Conservation (phyloP, 2,113 vertebrate genomes). For the Pardalotus punctatus region DNA sequence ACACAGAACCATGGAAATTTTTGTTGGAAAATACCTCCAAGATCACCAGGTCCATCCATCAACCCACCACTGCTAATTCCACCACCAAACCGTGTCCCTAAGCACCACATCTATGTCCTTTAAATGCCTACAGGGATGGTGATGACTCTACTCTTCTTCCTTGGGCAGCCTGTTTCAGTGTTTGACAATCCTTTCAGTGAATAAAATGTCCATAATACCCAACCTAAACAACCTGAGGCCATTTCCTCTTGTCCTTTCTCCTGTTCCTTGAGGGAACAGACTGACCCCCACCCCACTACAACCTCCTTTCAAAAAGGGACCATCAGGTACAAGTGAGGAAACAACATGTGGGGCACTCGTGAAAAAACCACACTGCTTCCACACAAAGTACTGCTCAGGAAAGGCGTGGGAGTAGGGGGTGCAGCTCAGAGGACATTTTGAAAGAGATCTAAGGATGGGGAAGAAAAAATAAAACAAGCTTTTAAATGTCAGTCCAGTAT, state of each 20-base stretch:
- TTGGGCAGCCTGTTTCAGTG: not conserved
- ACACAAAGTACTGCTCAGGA: not conserved
- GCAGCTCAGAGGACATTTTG: not conserved
- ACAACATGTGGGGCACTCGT: rapidly evolving
- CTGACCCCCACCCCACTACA: not conserved
- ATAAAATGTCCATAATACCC: not conserved
- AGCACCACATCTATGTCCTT: not conserved
- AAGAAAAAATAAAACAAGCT: not conserved
- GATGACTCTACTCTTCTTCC: not conserved
- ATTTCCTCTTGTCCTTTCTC: not conserved
- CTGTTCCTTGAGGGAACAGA: not conserved
- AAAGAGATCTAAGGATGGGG: not conserved
- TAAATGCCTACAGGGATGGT: not conserved
- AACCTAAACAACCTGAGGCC: not conserved
- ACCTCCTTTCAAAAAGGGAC: not conserved
- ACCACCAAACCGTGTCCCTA: no score
- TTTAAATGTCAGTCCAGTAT: not conserved
- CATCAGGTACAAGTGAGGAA: not conserved
- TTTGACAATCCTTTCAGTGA: not conserved
- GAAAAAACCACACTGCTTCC: not conserved
- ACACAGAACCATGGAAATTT: not conserved
- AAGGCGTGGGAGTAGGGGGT: not conserved
- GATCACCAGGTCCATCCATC: not conserved
- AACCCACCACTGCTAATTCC: not conserved
- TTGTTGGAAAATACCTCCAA: not conserved